Conservation (phyloP, 2,888 invertebrate genomes). For the Sphaeridia pumilis region DNA sequence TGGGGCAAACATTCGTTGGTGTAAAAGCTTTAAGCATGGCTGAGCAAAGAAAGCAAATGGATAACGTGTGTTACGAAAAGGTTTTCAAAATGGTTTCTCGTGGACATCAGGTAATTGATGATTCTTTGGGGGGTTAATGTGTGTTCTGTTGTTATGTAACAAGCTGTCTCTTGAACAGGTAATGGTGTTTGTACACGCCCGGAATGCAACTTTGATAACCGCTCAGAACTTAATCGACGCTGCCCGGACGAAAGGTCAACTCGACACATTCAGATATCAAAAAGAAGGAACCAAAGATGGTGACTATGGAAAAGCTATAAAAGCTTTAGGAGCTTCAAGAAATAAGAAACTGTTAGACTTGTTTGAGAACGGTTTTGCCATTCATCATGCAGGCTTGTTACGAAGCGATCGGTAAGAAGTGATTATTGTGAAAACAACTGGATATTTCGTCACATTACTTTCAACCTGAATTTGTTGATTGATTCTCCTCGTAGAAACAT, state of each 20-base stretch:
- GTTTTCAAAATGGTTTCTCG: conserved; percentile 69
- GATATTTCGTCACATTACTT: not conserved
- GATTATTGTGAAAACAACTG: not conserved
- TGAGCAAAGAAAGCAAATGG: conserved; percentile 62
- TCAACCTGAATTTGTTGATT: not conserved
- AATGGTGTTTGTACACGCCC: conserved; percentile 57
- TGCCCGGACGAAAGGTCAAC: conserved; percentile 62
- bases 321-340: conserved; percentile 56
- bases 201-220: conserved; percentile 86
- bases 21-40: conserved; percentile 55
- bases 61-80: conserved; percentile 85
- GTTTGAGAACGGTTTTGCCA: conserved; percentile 74
- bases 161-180: conserved; percentile 14
- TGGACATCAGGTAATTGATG: conserved; percentile 68
- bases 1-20: conserved; percentile 82
- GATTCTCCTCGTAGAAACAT: conserved; percentile 47
- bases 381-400: conserved; percentile 94
- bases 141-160: not conserved
- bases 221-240: conserved; percentile 72
- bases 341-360: conserved; percentile 74
- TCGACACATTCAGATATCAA: conserved; percentile 56
- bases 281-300: conserved; percentile 42
- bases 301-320: conserved; percentile 56
- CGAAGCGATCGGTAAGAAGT: conserved; percentile 52
- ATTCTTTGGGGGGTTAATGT: too few relatives aligned